phyloP scores from a whole-genome alignment of 2,113 vertebrate species.

The Orthonyx spaldingii region DNA sequence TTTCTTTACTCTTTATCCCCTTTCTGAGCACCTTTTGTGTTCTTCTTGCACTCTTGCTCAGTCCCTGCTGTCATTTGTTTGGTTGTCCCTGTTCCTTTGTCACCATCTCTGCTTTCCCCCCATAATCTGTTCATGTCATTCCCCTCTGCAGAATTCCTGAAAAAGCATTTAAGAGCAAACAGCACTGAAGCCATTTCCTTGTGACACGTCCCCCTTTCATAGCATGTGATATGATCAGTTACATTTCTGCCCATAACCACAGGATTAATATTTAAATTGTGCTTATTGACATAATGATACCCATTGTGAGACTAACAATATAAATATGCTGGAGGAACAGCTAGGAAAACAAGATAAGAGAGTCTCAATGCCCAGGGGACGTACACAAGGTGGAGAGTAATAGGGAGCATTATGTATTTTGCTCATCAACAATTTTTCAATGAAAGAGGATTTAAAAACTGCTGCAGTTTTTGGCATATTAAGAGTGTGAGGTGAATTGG shows the following conservation, averaged over 20 bases:
- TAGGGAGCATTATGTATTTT: constrained; percentile 13
- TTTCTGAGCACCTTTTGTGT: not conserved
- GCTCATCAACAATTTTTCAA: constrained; percentile 37
- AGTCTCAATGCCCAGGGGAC: not conserved
- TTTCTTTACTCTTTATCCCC: not conserved
- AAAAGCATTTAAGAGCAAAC: not conserved
- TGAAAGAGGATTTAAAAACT: constrained; percentile 18
- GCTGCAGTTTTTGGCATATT: not conserved
- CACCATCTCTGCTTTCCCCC: not conserved
- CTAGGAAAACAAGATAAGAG: constrained; percentile 54
- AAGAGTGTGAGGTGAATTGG: not conserved
- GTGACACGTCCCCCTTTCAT: not conserved
- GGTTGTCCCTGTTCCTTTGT: not conserved
- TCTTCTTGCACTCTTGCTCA: not conserved
- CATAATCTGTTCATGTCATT: not conserved
- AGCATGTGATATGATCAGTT: not conserved
- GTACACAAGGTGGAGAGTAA: not conserved
- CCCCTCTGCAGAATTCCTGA: not conserved
- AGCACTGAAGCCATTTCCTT: not conserved
- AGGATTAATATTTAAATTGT: constrained; percentile 35
- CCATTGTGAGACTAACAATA: constrained; percentile 21
- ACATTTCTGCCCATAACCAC: not conserved
- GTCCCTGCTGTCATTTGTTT: not conserved
- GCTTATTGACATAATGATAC: constrained; percentile 41
- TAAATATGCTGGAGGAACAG: constrained; percentile 22